phyloP scores from a whole-genome alignment of 1,140 invertebrate genomes.

The Calosoma granatense region DNA sequence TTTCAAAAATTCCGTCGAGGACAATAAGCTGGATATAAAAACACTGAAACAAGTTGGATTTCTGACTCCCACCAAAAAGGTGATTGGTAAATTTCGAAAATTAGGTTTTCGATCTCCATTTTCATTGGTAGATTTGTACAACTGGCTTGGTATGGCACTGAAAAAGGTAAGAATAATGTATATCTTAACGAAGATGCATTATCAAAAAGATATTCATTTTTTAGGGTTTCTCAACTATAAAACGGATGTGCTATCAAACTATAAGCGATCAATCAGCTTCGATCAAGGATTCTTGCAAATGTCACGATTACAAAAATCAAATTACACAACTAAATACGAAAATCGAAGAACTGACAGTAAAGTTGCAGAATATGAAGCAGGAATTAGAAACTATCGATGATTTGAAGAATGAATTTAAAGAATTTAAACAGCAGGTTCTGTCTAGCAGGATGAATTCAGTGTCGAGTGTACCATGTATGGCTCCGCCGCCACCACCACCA shows the following conservation, averaged over 20 bases:
- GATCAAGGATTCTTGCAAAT: neutral
- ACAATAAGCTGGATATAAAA: neutral
- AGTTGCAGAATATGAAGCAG: neutral
- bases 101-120: neutral
- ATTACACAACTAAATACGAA: neutral
- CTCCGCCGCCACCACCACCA: neutral
- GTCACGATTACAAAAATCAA: neutral
- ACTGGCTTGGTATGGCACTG: neutral
- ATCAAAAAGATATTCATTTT: neutral
- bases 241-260: neutral
- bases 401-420: neutral
- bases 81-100: neutral
- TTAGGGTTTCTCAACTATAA: neutral
- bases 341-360: neutral
- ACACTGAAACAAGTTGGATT: neutral
- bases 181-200: neutral
- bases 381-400: neutral
- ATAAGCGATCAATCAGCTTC: neutral
- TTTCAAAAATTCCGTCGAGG: neutral
- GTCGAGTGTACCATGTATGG: neutral
- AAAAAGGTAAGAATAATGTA: neutral
- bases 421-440: neutral
- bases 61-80: neutral
- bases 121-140: neutral
- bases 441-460: neutral